A percentile compares a stretch with the other conserved stretches of the same genome.
phyloP scores from a whole-genome alignment of 2,797 vertebrate genomes.

The Meda fulgida region DNA sequence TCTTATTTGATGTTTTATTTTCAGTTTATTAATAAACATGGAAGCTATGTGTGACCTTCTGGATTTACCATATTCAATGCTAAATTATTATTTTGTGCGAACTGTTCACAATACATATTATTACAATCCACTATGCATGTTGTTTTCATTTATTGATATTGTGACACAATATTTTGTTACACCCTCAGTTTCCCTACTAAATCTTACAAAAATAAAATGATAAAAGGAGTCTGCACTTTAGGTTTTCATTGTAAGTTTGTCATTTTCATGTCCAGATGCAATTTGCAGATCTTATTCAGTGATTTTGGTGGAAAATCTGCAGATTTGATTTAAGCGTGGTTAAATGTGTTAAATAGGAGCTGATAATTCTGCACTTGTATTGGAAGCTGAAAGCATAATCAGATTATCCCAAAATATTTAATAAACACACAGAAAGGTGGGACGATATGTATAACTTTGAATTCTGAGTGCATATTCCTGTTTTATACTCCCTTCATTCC shows the following conservation, averaged over 20 bases:
- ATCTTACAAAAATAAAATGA: neutral
- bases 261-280: neutral
- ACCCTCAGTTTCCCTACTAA: neutral
- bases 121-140: no score
- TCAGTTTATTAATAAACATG: neutral
- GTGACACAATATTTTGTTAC: no score
- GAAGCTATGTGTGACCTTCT: neutral
- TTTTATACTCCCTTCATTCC: neutral
- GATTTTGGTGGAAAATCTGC: neutral
- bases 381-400: neutral
- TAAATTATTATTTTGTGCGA: no score
- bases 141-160: neutral
- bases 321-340: neutral
- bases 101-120: no score
- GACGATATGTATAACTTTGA: neutral
- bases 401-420: neutral
- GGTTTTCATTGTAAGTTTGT: neutral
- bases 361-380: neutral
- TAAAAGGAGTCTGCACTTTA: no score
- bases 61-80: no score
- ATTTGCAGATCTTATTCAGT: neutral
- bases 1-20: neutral
- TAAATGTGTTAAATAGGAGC: neutral
- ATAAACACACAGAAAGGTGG: neutral
- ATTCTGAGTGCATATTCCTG: neutral